Evolutionary conservation across 2,888 invertebrate species (phyloP), one percentile per base, ranked within the genome.

Genomic region (Eumacrocentrus americanus): DNA sequence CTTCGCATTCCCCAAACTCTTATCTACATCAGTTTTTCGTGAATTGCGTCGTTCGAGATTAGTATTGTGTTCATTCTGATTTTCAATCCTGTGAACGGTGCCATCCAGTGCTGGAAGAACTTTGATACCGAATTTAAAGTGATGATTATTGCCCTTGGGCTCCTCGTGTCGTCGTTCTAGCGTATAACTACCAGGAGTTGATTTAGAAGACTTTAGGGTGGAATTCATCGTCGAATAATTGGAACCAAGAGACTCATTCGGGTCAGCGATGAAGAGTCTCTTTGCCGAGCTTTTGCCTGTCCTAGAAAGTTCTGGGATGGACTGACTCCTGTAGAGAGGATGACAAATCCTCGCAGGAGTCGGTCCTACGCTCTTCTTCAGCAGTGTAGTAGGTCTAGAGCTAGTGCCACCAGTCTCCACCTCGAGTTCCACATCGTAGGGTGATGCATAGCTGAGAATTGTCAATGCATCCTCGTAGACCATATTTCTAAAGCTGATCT

Each of bases 381-480:
- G 66, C n/a, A 82, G 70, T 2, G 82, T 80, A 9, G 81, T 72
- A 2, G 82, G 82, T 37, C 81, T 79, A 3, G 82, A 79, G 34
- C 72, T 72, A 16, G 44, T 53, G 9, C 73, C 73, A 0, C 85
- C 84, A 67, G 85, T 86, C 73, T 89, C 87, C 25, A 94, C 86
- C 74, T 91, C 91, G 62, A 95, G 82, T 65, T 90, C 88, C 12
- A 94, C 91, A 61, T 92, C 92, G 76, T 95, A 95, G 0, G 95
- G 95, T 37, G 94, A 94, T 4, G 95, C 95, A 67, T 95, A 92
- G 64, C 94, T 93, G 40, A 96, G 82, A 64, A 96, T 92, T 1
- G 92, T 91, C 54, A 95, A 83, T 0, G 95, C 95, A 74, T 96
- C 95, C 77, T 95, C 94, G 74, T 91, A 88, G 0, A 94, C 94